Conservation (phyloP, 2,113 vertebrate genomes). For the Tragelaphus scriptus region DNA sequence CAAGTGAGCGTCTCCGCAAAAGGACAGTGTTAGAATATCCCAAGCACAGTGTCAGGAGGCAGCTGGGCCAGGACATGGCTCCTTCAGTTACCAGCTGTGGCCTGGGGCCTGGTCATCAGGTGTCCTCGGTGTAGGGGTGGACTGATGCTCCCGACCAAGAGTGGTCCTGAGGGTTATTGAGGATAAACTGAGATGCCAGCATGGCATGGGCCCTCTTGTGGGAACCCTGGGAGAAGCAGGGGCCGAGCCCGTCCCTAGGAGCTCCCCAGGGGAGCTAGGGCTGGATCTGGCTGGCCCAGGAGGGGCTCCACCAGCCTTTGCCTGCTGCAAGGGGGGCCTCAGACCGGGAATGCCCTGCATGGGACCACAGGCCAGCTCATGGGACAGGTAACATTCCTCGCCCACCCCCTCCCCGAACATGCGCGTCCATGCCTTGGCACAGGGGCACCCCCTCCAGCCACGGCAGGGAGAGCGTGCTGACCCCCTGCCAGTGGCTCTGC, state of each 20-base stretch:
- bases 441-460: not conserved
- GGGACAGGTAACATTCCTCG: fast-evolving
- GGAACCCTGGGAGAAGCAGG: not conserved
- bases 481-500: fast-evolving
- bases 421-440: fast-evolving
- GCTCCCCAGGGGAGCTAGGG: fast-evolving
- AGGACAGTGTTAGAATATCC: not conserved
- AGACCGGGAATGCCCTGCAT: fast-evolving
- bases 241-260: fast-evolving
- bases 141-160: fast-evolving
- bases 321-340: not conserved
- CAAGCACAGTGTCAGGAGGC: fast-evolving
- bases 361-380: fast-evolving
- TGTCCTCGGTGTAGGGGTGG: fast-evolving
- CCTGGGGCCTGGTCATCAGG: fast-evolving
- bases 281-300: not conserved
- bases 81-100: not conserved
- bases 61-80: fast-evolving
- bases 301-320: not conserved
- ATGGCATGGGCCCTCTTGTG: fast-evolving
- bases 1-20: not conserved
- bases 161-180: fast-evolving
- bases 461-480: fast-evolving
- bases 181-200: not conserved
- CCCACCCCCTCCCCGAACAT: fast-evolving